A percentile compares a stretch with the other conserved stretches of the same genome.
Evolutionary conservation across 1,140 invertebrate species (phyloP).

Genomic region (Lepidurus couesii): DNA sequence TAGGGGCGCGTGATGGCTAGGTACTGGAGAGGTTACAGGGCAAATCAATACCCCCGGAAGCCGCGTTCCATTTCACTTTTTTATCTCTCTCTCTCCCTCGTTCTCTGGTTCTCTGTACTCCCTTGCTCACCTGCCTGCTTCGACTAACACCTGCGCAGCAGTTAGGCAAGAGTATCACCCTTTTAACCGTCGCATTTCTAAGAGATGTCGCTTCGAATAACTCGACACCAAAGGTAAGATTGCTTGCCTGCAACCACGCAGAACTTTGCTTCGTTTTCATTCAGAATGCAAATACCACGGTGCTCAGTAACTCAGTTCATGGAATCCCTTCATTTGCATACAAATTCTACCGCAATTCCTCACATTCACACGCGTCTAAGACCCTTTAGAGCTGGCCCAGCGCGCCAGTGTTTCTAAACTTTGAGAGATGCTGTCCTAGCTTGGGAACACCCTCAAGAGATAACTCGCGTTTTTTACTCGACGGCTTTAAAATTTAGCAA

Average conservation of each 20-base stretch:
- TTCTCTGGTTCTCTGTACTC: not conserved
- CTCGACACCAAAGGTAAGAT: not conserved
- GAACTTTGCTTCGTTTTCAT: no score
- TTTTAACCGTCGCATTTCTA: not conserved
- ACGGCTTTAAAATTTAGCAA: no score
- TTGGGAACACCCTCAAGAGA: no score
- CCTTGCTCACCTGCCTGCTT: not conserved
- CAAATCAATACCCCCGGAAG: constrained; percentile 9
- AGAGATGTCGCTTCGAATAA: not conserved
- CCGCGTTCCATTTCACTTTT: not conserved
- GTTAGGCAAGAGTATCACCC: not conserved
- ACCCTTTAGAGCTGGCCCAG: no score
- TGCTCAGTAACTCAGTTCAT: no score
- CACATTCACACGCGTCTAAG: no score
- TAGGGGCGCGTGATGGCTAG: not conserved
- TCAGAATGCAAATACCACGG: no score
- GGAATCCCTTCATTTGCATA: no score
- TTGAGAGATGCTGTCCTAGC: no score
- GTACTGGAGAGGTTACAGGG: constrained; percentile 8
- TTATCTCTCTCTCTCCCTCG: not conserved
- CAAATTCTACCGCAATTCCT: no score
- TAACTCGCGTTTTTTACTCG: no score
- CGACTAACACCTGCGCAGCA: not conserved
- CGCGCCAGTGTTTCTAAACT: no score
- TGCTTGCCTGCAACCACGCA: not conserved